phyloP scores from a whole-genome alignment of 1,140 invertebrate genomes.

The Zaprionus vittiger region DNA sequence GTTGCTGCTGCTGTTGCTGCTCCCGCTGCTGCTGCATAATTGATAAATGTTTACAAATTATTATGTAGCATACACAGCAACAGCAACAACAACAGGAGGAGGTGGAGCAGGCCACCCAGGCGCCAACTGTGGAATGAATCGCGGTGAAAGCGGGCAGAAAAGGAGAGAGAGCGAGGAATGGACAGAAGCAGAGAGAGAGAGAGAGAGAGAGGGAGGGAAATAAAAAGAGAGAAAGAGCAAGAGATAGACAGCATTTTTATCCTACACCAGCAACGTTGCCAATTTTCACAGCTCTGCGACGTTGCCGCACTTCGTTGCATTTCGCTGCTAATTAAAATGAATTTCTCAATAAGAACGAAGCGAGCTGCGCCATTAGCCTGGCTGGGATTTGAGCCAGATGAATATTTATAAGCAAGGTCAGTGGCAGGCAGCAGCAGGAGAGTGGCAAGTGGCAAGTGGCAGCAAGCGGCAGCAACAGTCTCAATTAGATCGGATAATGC shows the following conservation, averaged over 20 bases:
- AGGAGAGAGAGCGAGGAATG: neutral
- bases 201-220: neutral
- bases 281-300: conserved; percentile 44
- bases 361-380: conserved; percentile 1
- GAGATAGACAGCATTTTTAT: neutral
- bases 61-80: conserved; percentile 73
- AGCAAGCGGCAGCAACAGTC: conserved; percentile 10
- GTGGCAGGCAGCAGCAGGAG: conserved; percentile 5
- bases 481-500: conserved; percentile 38
- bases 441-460: neutral
- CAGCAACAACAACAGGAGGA: conserved; percentile 4
- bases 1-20: conserved; percentile 39
- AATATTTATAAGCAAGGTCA: conserved; percentile 45
- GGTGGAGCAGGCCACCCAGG: conserved; percentile 59
- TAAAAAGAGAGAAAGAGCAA: neutral
- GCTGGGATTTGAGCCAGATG: conserved; percentile 8
- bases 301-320: conserved; percentile 40
- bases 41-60: conserved; percentile 82
- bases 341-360: conserved; percentile 42
- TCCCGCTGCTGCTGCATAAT: conserved; percentile 76
- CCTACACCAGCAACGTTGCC: conserved; percentile 12
- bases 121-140: conserved; percentile 23
- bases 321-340: conserved; percentile 73
- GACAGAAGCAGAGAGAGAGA: neutral
- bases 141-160: conserved; percentile 47